Percentiles rank a stretch among this genome's conserved stretches.
Evolutionary conservation across 2,797 vertebrate species (phyloP).

Genomic region (Ptychobarbus kaznakovi): DNA sequence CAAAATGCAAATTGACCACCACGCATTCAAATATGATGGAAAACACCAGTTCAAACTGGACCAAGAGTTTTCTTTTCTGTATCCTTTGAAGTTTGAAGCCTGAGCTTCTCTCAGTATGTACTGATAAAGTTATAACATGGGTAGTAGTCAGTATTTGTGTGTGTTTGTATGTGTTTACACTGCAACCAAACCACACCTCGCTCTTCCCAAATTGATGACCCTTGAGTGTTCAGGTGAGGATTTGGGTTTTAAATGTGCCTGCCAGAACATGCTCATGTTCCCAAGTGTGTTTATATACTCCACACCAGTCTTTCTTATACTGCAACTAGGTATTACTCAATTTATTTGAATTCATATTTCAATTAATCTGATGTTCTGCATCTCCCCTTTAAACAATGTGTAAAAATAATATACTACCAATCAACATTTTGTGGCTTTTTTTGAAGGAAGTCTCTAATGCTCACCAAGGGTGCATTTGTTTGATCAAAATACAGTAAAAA

Average conservation of each 20-base stretch:
- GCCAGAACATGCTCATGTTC: conserved; percentile 67
- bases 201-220: conserved; percentile 42
- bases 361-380: neutral
- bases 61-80: neutral
- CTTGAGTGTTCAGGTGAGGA: conserved; percentile 42
- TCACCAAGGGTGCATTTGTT: neutral
- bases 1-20: conserved; percentile 38
- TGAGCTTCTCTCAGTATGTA: neutral
- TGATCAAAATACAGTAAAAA: neutral
- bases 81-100: neutral
- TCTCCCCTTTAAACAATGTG: neutral
- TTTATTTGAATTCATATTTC: neutral
- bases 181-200: conserved; percentile 34
- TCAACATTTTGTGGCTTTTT: neutral
- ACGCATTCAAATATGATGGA: conserved; percentile 41
- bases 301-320: conserved; percentile 5
- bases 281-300: conserved; percentile 15
- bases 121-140: neutral
- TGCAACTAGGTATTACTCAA: neutral
- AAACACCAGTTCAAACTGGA: conserved; percentile 15
- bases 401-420: neutral
- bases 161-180: conserved; percentile 13
- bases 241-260: conserved; percentile 63
- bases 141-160: neutral
- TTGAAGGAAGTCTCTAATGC: neutral